These are phyloP conservation scores for Fulica atra DNA, from an alignment of 2,113 vertebrate genomes.

Conservation along the genomic window DNA sequence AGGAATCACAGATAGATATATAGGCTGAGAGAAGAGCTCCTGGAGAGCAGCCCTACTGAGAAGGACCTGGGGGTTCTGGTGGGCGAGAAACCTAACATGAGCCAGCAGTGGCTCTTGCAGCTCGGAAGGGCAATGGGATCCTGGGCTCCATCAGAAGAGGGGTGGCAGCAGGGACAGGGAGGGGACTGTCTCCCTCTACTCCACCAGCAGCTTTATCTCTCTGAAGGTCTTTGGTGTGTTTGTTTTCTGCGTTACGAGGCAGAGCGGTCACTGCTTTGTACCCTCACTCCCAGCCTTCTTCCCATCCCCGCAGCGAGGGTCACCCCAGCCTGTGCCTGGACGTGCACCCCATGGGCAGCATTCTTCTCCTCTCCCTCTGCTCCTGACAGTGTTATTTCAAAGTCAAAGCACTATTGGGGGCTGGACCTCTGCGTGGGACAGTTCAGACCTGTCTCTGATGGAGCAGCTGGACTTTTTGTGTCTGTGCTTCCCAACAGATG, in stretches of 20 bases:
- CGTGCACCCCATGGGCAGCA: rapidly evolving
- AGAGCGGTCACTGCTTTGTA: not conserved
- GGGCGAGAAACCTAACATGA: too few species aligned
- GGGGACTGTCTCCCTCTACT: too few species aligned
- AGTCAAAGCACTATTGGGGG: not conserved
- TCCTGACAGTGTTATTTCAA: not conserved
- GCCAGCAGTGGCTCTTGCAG: too few species aligned
- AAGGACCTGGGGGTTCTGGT: too few species aligned
- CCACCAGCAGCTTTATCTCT: not conserved
- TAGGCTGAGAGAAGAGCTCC: too few species aligned
- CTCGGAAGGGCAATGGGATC: too few species aligned
- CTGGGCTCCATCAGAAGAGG: too few species aligned
- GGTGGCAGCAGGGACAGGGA: too few species aligned
- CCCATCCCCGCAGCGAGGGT: not conserved
- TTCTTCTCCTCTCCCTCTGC: not conserved
- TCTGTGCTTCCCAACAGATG: not conserved
- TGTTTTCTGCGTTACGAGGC: not conserved
- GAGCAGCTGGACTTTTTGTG: not conserved
- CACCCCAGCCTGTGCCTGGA: not conserved
- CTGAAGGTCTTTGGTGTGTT: not conserved
- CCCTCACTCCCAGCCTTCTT: not conserved
- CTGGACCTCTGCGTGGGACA: not conserved
- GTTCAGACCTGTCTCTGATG: not conserved
- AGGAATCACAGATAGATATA: too few species aligned
- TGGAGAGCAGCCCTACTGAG: too few species aligned